Evolutionary conservation across 2,113 vertebrate species (phyloP).

Genomic region (Garra rufa): DNA sequence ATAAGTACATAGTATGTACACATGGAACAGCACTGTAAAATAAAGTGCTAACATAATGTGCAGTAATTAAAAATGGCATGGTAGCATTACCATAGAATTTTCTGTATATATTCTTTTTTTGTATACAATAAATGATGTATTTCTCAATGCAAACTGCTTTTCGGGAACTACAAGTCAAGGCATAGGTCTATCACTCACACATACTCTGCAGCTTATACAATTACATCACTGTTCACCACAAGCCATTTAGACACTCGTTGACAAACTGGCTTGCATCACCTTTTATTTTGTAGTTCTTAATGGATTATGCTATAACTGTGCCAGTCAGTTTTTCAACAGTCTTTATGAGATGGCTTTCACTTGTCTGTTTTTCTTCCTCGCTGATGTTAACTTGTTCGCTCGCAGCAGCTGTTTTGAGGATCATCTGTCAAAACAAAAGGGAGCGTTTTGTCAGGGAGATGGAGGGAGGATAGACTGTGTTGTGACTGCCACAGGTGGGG

Average conservation of each 20-base stretch:
- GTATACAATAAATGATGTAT: constrained; percentile 22
- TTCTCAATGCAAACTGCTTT: constrained; percentile 54
- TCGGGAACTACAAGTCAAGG: constrained; percentile 63
- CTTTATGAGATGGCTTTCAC: constrained; percentile 71
- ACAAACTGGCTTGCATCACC: constrained; percentile 75
- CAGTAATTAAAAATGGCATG: neutral
- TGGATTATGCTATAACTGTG: constrained; percentile 81
- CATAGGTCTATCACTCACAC: constrained; percentile 66
- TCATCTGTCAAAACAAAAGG: constrained; percentile 81
- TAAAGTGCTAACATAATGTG: neutral
- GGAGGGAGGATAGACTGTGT: constrained; percentile 66
- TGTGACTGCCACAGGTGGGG: constrained; percentile 77
- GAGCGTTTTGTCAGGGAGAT: constrained; percentile 69
- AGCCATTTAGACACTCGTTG: constrained; percentile 76
- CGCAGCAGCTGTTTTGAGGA: constrained; percentile 77
- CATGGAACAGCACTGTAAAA: no score
- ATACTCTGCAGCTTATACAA: constrained; percentile 63
- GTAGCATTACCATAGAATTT: neutral
- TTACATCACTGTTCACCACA: constrained; percentile 65
- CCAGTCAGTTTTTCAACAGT: constrained; percentile 67
- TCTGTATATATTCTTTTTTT: constrained; percentile 13
- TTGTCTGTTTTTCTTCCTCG: constrained; percentile 23
- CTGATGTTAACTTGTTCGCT: constrained; percentile 65
- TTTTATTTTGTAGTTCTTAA: constrained; percentile 79
- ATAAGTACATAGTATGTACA: no score